phyloP scores from a whole-genome alignment of 2,797 vertebrate genomes.

The Sphaeramia orbicularis region DNA sequence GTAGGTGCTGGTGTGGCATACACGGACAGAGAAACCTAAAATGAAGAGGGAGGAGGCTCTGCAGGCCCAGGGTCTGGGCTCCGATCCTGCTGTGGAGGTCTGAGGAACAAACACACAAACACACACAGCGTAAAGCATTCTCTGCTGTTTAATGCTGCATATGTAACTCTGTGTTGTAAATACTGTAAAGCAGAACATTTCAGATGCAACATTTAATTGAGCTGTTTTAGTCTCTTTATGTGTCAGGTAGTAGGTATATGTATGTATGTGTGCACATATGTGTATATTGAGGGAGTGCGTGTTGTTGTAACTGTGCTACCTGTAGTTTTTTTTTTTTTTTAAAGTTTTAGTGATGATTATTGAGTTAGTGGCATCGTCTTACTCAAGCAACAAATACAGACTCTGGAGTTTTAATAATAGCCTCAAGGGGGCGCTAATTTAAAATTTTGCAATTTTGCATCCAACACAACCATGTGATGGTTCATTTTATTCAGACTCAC shows the following conservation, averaged over 20 bases:
- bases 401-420: neutral
- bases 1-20: conserved; percentile 96
- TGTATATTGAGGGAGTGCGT: conserved; percentile 30
- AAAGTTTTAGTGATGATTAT: neutral
- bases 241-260: conserved; percentile 29
- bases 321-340: conserved; percentile 8
- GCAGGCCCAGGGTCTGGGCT: conserved; percentile 91
- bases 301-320: conserved; percentile 35
- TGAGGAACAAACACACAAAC: conserved; percentile 70
- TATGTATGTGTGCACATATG: conserved; percentile 17
- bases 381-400: conserved; percentile 7
- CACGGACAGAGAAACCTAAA: conserved; percentile 94
- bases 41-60: conserved; percentile 94
- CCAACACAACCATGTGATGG: neutral
- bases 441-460: neutral
- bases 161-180: conserved; percentile 61
- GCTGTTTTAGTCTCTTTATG: conserved; percentile 13
- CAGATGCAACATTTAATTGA: conserved; percentile 9
- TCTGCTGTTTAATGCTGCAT: conserved; percentile 57
- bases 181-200: conserved; percentile 61
- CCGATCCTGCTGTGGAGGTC: conserved; percentile 90
- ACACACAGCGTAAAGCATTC: conserved; percentile 24
- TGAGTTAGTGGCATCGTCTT: conserved; percentile 1
- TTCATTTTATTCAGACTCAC: neutral
- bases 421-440: conserved; percentile 49